These are phyloP conservation scores for Pseudomyrmex dendroicus DNA, from an alignment of 1,140 invertebrate species.

Conservation along the genomic window DNA sequence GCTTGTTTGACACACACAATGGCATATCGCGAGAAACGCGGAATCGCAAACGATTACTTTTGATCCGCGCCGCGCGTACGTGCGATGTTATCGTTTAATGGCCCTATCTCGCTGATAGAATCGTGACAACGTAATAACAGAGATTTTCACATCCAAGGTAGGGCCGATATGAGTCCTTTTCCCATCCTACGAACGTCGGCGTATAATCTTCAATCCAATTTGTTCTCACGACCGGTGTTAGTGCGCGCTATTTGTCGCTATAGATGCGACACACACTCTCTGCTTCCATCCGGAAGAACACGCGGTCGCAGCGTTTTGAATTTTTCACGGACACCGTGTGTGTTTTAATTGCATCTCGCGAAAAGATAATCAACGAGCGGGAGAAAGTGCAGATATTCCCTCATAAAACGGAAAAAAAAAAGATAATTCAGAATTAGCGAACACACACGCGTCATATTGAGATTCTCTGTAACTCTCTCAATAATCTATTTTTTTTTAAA, in stretches of 20 bases:
- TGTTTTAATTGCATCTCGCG: slow-evolving; percentile 39
- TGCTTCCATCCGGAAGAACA: slow-evolving; percentile 25
- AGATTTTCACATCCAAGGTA: slow-evolving; percentile 39
- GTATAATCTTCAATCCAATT: slow-evolving; percentile 36
- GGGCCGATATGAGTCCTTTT: slow-evolving; percentile 21
- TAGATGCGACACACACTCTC: slow-evolving; percentile 1
- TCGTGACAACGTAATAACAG: slow-evolving; percentile 58
- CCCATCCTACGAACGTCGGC: neutral
- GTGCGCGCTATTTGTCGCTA: neutral
- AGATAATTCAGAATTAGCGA: neutral
- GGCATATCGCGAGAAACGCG: neutral
- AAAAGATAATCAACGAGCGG: slow-evolving; percentile 40
- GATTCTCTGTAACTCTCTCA: neutral
- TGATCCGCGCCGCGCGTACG: neutral
- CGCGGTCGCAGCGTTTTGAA: slow-evolving; percentile 4
- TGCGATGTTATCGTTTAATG: slow-evolving; percentile 46
- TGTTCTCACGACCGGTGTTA: slow-evolving; percentile 34
- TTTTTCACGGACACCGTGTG: slow-evolving; percentile 25
- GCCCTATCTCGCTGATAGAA: slow-evolving; percentile 19
- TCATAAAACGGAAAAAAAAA: slow-evolving; percentile 8
- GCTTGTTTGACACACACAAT: neutral
- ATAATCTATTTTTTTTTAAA: too few species aligned
- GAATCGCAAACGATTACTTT: slow-evolving; percentile 16
- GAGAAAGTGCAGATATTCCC: slow-evolving; percentile 24
- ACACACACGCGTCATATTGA: neutral